A percentile compares a stretch with the other conserved stretches of the same genome.
These are phyloP conservation scores for Polydrusus pterygomalis DNA, from an alignment of 2,888 invertebrate genomes.

Conservation along the genomic window DNA sequence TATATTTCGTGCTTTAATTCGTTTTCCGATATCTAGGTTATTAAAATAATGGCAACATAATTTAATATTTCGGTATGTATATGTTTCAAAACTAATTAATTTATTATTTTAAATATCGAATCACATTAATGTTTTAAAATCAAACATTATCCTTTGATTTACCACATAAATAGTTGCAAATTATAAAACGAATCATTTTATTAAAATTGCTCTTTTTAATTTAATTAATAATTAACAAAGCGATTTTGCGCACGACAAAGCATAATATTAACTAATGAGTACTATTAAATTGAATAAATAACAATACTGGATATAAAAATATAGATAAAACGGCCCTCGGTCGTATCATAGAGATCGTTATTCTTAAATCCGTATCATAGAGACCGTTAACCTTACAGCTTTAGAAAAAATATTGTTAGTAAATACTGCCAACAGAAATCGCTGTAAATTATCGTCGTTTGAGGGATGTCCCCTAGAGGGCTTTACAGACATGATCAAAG, in stretches of 20 bases:
- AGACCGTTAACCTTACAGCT: too few relatives aligned
- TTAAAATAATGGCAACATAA: constrained; percentile 6
- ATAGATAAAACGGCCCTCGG: background rate
- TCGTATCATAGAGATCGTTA: too few relatives aligned
- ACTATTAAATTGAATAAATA: too few relatives aligned
- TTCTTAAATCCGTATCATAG: too few relatives aligned
- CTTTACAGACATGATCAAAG: too few relatives aligned
- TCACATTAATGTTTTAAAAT: background rate
- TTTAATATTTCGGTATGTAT: background rate
- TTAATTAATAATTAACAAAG: background rate
- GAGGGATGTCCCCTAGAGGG: too few relatives aligned
- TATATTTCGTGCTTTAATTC: background rate
- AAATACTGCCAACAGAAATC: too few relatives aligned
- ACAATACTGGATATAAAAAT: too few relatives aligned
- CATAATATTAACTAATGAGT: background rate
- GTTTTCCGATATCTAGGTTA: background rate
- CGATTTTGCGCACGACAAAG: background rate
- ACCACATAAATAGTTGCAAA: background rate
- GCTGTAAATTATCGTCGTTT: too few relatives aligned
- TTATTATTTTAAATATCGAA: constrained; percentile 1
- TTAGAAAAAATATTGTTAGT: too few relatives aligned
- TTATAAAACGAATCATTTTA: constrained; percentile 1
- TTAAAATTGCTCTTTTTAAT: background rate
- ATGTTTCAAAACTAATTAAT: constrained; percentile 1
- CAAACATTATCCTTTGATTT: background rate